phyloP scores from a whole-genome alignment of 1,140 invertebrate genomes.

The Ceratitis capitata region DNA sequence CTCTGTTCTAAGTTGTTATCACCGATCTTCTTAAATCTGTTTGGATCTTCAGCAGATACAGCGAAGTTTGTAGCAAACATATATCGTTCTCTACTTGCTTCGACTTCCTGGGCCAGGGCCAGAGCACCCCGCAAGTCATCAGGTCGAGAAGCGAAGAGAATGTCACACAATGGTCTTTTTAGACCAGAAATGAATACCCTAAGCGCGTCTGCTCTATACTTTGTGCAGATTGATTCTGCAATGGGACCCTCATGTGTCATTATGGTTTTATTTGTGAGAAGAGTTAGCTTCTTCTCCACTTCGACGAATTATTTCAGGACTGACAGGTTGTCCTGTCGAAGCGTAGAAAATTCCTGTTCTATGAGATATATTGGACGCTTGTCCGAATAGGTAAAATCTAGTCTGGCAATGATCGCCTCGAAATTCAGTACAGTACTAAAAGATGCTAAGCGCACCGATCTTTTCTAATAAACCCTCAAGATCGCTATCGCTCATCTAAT shows the following conservation, averaged over 20 bases:
- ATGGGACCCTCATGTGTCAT: not conserved
- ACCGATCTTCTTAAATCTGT: not conserved
- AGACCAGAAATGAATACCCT: no score
- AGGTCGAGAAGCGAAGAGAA: not conserved
- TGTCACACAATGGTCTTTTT: not conserved
- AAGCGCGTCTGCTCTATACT: no score
- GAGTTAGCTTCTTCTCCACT: not conserved
- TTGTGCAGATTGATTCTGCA: no score
- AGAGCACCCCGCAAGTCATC: not conserved
- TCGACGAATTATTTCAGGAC: not conserved
- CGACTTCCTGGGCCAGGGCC: no score
- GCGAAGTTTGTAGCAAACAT: no score
- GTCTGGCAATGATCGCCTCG: conserved; percentile 15
- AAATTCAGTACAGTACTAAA: conserved; percentile 33
- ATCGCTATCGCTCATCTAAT: not conserved
- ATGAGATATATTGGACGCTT: conserved; percentile 25
- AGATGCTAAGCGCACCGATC: conserved; percentile 11
- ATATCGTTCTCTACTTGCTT: no score
- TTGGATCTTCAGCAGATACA: no score
- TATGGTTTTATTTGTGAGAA: no score
- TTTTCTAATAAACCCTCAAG: not conserved
- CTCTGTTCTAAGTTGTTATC: not conserved
- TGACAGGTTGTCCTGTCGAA: not conserved
- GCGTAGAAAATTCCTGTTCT: conserved; percentile 28
- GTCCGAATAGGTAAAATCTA: no score